Conservation (phyloP, 1,140 invertebrate species). For the Calosoma granatense region DNA sequence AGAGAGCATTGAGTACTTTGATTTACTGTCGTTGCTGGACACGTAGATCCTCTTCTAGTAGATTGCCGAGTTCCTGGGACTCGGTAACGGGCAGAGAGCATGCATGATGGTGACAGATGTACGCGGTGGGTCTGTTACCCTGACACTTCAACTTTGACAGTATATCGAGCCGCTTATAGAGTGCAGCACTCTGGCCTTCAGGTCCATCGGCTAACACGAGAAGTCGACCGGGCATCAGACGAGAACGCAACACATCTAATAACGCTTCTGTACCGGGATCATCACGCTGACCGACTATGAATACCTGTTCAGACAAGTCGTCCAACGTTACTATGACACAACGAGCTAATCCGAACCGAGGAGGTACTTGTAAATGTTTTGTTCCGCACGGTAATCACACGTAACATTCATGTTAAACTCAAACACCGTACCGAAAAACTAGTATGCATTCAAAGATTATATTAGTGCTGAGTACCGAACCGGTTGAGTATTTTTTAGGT, state of each 20-base stretch:
- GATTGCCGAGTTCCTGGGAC: constrained; percentile 49
- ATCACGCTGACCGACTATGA: constrained; percentile 51
- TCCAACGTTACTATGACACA: background rate
- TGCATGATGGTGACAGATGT: constrained; percentile 68
- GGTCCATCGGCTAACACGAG: constrained; percentile 53
- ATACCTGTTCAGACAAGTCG: constrained; percentile 46
- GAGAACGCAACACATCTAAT: constrained; percentile 51
- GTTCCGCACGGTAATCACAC: background rate
- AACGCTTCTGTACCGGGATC: constrained; percentile 56
- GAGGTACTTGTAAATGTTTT: background rate
- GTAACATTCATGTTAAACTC: too few relatives aligned
- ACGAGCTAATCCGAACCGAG: constrained; percentile 2
- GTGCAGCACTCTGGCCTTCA: constrained; percentile 31
- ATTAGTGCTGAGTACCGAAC: too few relatives aligned
- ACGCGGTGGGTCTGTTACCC: constrained; percentile 56
- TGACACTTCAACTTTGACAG: constrained; percentile 28
- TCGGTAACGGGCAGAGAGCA: constrained; percentile 71
- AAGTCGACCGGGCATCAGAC: constrained; percentile 58
- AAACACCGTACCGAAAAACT: too few relatives aligned
- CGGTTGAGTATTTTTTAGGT: too few relatives aligned
- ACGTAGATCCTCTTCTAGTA: constrained; percentile 37
- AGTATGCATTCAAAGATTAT: too few relatives aligned
- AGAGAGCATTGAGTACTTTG: too few relatives aligned
- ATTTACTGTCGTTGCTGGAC: background rate
- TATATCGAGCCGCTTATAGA: constrained; percentile 25